A percentile compares a stretch with the other conserved stretches of the same genome.
These are phyloP conservation scores for Sebastes kiyomatsui DNA, from an alignment of 2,797 vertebrate genomes.

Conservation along the genomic window DNA sequence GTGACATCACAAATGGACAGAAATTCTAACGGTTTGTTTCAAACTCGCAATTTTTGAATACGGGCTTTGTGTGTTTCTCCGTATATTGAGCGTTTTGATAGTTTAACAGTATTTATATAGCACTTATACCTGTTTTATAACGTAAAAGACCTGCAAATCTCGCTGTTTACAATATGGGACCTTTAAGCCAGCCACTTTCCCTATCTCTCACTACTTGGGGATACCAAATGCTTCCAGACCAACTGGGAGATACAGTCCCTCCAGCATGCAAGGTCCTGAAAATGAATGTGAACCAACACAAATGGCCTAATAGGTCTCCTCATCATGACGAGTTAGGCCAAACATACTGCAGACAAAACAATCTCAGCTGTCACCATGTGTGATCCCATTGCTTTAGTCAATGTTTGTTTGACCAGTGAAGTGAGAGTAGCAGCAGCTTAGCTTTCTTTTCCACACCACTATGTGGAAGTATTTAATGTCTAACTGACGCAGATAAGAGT, in stretches of 20 bases:
- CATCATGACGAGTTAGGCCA: no score
- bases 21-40: no score
- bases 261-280: background rate
- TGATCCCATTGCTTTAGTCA: background rate
- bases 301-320: background rate
- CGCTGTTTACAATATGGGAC: no score
- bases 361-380: background rate
- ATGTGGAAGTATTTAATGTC: slow-evolving; percentile 1
- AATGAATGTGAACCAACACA: background rate
- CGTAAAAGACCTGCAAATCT: rapidly evolving
- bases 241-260: background rate
- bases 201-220: background rate
- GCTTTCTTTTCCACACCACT: background rate
- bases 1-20: no score
- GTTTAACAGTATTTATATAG: no score
- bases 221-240: background rate
- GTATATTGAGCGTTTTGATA: no score
- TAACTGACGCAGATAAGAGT: slow-evolving; percentile 36
- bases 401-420: background rate
- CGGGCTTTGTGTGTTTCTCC: rapidly evolving
- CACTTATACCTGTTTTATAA: rapidly evolving
- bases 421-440: background rate
- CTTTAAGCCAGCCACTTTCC: background rate
- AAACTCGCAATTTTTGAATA: rapidly evolving
- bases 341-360: background rate